Conservation (phyloP, 2,888 invertebrate genomes). For the Agonopterix subpropinquella region DNA sequence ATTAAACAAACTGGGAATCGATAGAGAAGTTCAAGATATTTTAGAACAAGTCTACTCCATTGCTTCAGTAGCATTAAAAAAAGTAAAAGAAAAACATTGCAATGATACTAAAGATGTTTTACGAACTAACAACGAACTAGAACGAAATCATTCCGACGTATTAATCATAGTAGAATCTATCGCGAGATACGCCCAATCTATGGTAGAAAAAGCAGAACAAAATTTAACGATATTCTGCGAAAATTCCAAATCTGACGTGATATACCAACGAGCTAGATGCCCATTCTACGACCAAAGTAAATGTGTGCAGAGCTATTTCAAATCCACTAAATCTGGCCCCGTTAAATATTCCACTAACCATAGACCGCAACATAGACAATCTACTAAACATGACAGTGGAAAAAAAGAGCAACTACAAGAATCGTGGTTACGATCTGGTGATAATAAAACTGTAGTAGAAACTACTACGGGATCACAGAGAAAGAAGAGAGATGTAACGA, state of each 20-base stretch:
- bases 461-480: background rate
- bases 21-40: constrained; percentile 32
- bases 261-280: constrained; percentile 28
- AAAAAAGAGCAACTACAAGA: background rate
- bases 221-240: constrained; percentile 45
- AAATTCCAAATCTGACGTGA: constrained; percentile 23
- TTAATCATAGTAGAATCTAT: constrained; percentile 32
- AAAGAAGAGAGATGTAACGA: background rate
- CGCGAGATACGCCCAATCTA: constrained; percentile 24
- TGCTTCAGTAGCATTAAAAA: constrained; percentile 31
- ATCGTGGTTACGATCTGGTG: background rate
- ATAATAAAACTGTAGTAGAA: background rate
- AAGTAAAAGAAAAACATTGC: constrained; percentile 40
- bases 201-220: constrained; percentile 27
- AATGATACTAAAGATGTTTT: constrained; percentile 19
- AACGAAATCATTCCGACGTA: constrained; percentile 20
- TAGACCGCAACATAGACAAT: constrained; percentile 26
- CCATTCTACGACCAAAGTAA: constrained; percentile 7
- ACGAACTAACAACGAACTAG: constrained; percentile 4
- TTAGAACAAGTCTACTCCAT: constrained; percentile 37
- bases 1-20: constrained; percentile 36
- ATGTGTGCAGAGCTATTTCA: constrained; percentile 21
- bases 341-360: constrained; percentile 35
- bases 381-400: constrained; percentile 24
- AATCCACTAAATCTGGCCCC: constrained; percentile 33